phyloP scores from a whole-genome alignment of 2,113 vertebrate genomes.

The Meriones unguiculatus region DNA sequence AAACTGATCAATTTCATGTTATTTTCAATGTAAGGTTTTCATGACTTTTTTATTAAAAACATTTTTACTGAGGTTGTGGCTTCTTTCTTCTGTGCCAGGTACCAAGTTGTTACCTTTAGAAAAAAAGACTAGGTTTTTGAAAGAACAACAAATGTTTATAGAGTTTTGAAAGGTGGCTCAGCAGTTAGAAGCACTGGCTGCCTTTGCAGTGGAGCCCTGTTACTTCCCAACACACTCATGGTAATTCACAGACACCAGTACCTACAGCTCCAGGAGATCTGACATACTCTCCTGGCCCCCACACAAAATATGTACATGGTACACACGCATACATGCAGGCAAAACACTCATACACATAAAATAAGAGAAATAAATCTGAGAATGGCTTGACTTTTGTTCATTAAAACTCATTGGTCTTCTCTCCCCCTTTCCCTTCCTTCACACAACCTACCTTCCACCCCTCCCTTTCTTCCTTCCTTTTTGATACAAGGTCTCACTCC shows the following conservation, averaged over 20 bases:
- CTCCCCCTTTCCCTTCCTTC: neutral
- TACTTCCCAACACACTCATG: neutral
- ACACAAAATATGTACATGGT: too few relatives aligned
- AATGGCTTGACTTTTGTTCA: neutral
- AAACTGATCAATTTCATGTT: constrained; percentile 4
- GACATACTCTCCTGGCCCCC: neutral
- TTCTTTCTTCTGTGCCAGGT: neutral
- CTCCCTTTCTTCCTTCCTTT: too few relatives aligned
- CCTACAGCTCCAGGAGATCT: too few relatives aligned
- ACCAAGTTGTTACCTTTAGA: neutral
- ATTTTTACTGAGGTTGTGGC: neutral
- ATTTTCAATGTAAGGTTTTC: constrained; percentile 20
- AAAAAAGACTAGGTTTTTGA: neutral
- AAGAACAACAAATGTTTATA: neutral
- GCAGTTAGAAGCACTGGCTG: neutral
- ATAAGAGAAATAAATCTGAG: neutral
- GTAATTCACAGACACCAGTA: neutral
- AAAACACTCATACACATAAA: neutral
- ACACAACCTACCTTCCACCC: accelerated
- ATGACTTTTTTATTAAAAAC: constrained; percentile 3
- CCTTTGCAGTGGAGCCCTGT: neutral
- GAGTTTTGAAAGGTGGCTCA: neutral
- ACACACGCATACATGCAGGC: too few relatives aligned
- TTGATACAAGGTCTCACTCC: neutral
- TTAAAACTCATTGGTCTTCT: neutral